Evolutionary conservation across 2,797 vertebrate species (phyloP).

Genomic region (Rhynchonycteris naso): DNA sequence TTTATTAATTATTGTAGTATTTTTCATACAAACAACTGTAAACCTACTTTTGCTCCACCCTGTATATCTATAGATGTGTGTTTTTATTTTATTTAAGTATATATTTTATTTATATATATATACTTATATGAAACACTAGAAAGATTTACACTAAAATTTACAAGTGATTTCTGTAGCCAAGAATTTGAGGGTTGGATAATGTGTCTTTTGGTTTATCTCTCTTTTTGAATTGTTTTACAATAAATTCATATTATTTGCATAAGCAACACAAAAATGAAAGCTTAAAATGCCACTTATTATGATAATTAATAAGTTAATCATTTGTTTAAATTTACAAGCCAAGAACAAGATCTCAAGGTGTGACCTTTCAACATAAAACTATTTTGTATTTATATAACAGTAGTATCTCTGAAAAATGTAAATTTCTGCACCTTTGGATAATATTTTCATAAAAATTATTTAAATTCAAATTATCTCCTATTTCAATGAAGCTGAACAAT

Average conservation of each 20-base stretch:
- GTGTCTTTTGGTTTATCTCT: neutral
- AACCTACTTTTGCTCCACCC: neutral
- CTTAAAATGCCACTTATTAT: neutral
- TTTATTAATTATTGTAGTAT: neutral
- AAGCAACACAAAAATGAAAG: constrained; percentile 15
- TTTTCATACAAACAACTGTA: neutral
- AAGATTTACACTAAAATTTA: neutral
- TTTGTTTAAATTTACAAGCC: neutral
- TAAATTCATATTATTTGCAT: neutral
- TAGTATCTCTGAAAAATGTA: neutral
- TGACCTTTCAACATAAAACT: neutral
- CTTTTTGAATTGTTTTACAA: constrained; percentile 30
- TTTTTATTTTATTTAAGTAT: neutral
- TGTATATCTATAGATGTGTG: neutral
- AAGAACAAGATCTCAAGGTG: neutral
- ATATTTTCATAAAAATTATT: constrained; percentile 36
- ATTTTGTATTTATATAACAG: neutral
- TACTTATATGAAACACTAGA: neutral
- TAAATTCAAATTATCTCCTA: neutral
- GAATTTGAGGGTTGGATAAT: neutral
- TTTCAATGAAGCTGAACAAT: neutral
- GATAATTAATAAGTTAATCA: constrained; percentile 13
- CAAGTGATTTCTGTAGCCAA: constrained; percentile 19
- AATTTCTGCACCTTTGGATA: neutral
- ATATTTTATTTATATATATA: neutral